phyloP scores from a whole-genome alignment of 2,113 vertebrate species.

The Pagrus major region DNA sequence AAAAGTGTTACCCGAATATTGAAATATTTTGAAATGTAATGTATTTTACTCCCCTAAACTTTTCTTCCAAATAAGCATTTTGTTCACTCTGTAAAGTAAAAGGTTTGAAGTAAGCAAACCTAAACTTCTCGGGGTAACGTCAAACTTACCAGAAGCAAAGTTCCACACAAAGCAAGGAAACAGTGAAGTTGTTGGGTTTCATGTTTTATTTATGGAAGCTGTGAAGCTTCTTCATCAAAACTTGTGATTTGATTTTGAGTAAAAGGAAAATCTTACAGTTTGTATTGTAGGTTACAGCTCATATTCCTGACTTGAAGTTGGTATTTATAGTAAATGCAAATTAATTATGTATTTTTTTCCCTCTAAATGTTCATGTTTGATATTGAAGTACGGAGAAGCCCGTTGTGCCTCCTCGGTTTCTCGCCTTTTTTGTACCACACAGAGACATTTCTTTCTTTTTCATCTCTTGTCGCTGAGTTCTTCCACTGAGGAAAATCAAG shows the following conservation, averaged over 20 bases:
- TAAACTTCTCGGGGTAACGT: background rate
- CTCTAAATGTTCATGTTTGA: slow-evolving; percentile 24
- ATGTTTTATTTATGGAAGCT: background rate
- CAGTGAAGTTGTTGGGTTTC: background rate
- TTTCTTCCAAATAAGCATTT: background rate
- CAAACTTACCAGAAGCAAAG: background rate
- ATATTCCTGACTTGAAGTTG: background rate
- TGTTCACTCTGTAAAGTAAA: background rate
- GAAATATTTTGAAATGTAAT: background rate
- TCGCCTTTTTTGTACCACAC: background rate
- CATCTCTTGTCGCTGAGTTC: slow-evolving; percentile 33
- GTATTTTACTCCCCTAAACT: too few species aligned
- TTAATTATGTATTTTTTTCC: background rate
- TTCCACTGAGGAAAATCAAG: slow-evolving; percentile 3
- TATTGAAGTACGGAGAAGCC: background rate
- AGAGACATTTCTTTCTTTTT: slow-evolving; percentile 22
- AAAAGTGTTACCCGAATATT: background rate
- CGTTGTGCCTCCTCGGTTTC: slow-evolving; percentile 15
- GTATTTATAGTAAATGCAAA: background rate
- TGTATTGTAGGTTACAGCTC: background rate
- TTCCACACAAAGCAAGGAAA: background rate
- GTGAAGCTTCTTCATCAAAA: background rate
- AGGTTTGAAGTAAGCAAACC: background rate
- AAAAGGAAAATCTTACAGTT: background rate
- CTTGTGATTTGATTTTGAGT: background rate